Conservation (phyloP, 2,113 vertebrate species). For the Neogale vison region DNA sequence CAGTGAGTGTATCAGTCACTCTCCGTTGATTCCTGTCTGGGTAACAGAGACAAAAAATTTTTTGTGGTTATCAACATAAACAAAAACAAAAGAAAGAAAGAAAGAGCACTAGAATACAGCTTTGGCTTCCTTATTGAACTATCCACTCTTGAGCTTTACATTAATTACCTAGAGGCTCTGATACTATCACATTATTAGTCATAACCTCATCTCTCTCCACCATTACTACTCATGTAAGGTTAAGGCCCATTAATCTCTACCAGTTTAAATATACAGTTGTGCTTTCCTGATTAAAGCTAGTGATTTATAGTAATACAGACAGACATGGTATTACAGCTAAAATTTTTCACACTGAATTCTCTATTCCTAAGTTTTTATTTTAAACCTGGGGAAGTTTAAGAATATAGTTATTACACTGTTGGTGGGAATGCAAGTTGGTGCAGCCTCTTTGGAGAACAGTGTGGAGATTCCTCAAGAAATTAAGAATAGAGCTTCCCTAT, state of each 20-base stretch:
- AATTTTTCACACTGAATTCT: not conserved
- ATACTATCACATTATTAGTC: not conserved
- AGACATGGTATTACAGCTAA: not conserved
- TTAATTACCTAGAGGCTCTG: too few species aligned
- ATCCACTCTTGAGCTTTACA: not conserved
- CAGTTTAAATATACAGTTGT: not conserved
- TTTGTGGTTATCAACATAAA: not conserved
- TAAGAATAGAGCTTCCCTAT: too few species aligned
- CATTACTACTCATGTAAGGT: not conserved
- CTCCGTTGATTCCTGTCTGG: not conserved
- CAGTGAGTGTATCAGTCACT: not conserved
- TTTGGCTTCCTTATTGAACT: not conserved
- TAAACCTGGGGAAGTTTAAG: not conserved
- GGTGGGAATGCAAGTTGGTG: too few species aligned
- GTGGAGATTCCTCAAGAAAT: too few species aligned
- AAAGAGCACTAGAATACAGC: not conserved
- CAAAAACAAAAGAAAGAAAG: not conserved
- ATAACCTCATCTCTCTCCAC: not conserved
- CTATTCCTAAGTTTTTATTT: not conserved
- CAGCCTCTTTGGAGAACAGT: too few species aligned
- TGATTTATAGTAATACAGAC: not conserved
- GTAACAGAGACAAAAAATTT: not conserved
- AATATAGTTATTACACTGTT: too few species aligned
- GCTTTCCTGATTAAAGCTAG: not conserved
- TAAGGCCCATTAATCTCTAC: not conserved